phyloP scores from a whole-genome alignment of 2,113 vertebrate species.

The Hemiprocne comata region DNA sequence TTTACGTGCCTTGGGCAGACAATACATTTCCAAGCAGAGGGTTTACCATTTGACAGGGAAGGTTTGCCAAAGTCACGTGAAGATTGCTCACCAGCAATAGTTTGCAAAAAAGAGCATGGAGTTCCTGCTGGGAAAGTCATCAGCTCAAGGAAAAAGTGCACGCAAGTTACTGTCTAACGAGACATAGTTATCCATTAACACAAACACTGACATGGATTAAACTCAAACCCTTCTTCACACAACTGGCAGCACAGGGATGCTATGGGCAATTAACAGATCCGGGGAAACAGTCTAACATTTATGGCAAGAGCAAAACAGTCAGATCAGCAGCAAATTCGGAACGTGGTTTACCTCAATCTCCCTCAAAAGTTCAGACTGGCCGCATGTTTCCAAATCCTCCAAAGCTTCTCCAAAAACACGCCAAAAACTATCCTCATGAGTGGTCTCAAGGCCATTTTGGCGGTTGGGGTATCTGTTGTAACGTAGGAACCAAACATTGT shows the following conservation, averaged over 20 bases:
- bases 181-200: not conserved
- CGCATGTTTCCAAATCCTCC: conserved; percentile 97
- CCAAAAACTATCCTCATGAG: conserved; percentile 93
- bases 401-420: conserved; percentile 89
- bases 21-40: not conserved
- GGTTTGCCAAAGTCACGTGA: not conserved
- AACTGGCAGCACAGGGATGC: not conserved
- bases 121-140: not conserved
- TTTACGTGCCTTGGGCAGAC: not conserved
- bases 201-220: not conserved
- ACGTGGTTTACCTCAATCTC: conserved; percentile 91
- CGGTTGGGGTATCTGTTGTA: conserved; percentile 93
- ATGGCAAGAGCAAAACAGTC: not conserved
- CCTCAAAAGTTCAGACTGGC: conserved; percentile 96
- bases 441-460: conserved; percentile 84
- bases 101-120: not conserved
- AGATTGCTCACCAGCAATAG: not conserved
- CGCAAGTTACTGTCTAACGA: not conserved
- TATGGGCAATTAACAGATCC: not conserved
- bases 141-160: not conserved
- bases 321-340: not conserved
- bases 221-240: not conserved
- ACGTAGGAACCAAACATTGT: conserved; percentile 88
- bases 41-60: not conserved
- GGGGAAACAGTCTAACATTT: not conserved